Evolutionary conservation across 1,140 invertebrate species (phyloP).

Genomic region (Drosophila teissieri): DNA sequence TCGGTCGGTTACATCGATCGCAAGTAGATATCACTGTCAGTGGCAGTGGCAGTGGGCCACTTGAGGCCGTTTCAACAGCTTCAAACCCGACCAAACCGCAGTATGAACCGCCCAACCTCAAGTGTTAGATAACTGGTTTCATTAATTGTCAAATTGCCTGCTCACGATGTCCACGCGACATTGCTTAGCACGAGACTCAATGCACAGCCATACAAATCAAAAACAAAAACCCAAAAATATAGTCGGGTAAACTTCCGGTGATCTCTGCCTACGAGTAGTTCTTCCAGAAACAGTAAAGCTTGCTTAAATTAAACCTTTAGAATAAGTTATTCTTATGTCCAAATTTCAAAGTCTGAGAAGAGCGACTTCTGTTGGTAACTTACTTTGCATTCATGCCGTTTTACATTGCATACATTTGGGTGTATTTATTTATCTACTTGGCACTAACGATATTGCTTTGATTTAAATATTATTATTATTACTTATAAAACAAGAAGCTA

Average conservation of each 20-base stretch:
- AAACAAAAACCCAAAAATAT: constrained; percentile 5
- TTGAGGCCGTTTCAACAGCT: constrained; percentile 47
- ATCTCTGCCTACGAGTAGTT: background rate
- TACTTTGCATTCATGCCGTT: no score
- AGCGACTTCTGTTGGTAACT: no score
- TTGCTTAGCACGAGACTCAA: constrained; percentile 28
- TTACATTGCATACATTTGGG: no score
- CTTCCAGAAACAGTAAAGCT: constrained; percentile 6
- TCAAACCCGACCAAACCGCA: constrained; percentile 46
- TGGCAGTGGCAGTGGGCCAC: constrained; percentile 5
- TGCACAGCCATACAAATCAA: constrained; percentile 1
- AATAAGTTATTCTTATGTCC: no score
- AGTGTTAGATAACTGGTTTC: constrained; percentile 49
- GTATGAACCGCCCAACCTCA: constrained; percentile 1
- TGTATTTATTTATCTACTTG: no score
- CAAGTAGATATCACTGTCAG: constrained; percentile 29
- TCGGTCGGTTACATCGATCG: constrained; percentile 39
- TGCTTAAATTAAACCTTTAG: no score
- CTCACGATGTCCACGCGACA: constrained; percentile 63
- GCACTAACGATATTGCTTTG: no score
- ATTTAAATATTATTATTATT: no score
- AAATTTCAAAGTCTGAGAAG: no score
- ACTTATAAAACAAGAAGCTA: no score
- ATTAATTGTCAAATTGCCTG: constrained; percentile 43
- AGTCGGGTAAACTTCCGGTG: no score